Evolutionary conservation across 2,113 vertebrate species (phyloP), one percentile per base, ranked within the genome.

Genomic region (Oryzias curvinotus): DNA sequence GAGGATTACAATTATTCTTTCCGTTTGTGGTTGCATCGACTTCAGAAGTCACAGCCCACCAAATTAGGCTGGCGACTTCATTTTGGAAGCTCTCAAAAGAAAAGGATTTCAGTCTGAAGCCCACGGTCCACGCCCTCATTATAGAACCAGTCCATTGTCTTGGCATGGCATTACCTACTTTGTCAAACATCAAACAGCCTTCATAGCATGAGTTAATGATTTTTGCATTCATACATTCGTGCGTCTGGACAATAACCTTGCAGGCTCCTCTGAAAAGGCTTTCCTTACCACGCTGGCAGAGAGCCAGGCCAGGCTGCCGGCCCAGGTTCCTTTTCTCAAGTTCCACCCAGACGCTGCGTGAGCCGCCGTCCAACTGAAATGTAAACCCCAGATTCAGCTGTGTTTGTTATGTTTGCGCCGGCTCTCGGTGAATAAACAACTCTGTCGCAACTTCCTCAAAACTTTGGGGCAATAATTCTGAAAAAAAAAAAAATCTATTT

Each of bases 331-430:
- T 67, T 82, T 87, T 75, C 79, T 75, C 71, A 63, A 80, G 88
- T 87, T 78, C 84, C 82, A 87, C 81, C 87, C 83, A 81, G 77
- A 78, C 73, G 58, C 83, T 83, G 85, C 77, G 57, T 80, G 83
- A 82, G 62, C 85, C 77, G 63, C 80, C 85, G 87, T 85, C 84
- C 85, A 68, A 84, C 87, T 90, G 87, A 90, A 89, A 91, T 82
- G 82, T 86, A 91, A 91, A 89, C 87, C 88, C 76, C 77, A 66
- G 66, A 74, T 84, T 90, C 85, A 86, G 85, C 87, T 86, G 86
- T 87, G 80, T 90, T 90, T 89, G 84, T 88, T 88, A 88, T 89
- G 74, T 65, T 87, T 87, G 84, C 48, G 52, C 81, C 48, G 47
- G 83, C 81, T 75, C 73, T 84, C 64, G 1, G 76, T 71, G 80